A percentile compares a stretch with the other conserved stretches of the same genome.
Evolutionary conservation across 2,113 vertebrate genomes (phyloP).

Genomic region (Lucifuga dentata): DNA sequence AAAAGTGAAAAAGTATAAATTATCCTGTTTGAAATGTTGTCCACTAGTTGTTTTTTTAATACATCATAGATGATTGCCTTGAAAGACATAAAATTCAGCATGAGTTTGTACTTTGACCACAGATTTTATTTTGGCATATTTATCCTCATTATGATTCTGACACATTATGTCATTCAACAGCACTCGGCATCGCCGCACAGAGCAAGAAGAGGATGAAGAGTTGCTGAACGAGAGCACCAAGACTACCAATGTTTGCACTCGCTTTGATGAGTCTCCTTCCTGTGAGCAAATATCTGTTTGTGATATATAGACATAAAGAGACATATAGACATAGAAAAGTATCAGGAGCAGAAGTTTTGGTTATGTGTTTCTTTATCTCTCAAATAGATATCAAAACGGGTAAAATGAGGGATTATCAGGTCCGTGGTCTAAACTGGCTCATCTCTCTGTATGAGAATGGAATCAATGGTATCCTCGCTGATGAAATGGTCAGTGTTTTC

Average conservation of each 20-base stretch:
- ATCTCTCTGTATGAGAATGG: constrained; percentile 99
- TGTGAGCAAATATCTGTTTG: constrained; percentile 82
- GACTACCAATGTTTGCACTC: constrained; percentile 94
- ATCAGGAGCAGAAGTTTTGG: neutral
- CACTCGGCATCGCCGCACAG: constrained; percentile 95
- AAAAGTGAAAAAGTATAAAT: too few relatives aligned
- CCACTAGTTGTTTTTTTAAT: too few relatives aligned
- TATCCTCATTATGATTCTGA: neutral
- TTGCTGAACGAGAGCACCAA: constrained; percentile 95
- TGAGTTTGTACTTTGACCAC: too few relatives aligned
- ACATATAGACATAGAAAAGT: neutral
- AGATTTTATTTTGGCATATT: too few relatives aligned
- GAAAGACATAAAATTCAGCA: too few relatives aligned
- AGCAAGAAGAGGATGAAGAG: constrained; percentile 98
- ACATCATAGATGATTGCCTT: too few relatives aligned
- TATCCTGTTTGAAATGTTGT: too few relatives aligned
- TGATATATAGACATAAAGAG: neutral
- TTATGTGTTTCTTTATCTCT: constrained; percentile 25
- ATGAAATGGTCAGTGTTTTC: constrained; percentile 92
- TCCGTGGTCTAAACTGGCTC: constrained; percentile 97
- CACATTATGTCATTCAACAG: constrained; percentile 65
- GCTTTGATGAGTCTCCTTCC: constrained; percentile 96
- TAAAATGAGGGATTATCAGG: constrained; percentile 96
- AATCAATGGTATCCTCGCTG: constrained; percentile 98
- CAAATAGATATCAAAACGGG: constrained; percentile 92